Evolutionary conservation across 2,113 vertebrate species (phyloP), one percentile per base, ranked within the genome.

Genomic region (Channa maculata): DNA sequence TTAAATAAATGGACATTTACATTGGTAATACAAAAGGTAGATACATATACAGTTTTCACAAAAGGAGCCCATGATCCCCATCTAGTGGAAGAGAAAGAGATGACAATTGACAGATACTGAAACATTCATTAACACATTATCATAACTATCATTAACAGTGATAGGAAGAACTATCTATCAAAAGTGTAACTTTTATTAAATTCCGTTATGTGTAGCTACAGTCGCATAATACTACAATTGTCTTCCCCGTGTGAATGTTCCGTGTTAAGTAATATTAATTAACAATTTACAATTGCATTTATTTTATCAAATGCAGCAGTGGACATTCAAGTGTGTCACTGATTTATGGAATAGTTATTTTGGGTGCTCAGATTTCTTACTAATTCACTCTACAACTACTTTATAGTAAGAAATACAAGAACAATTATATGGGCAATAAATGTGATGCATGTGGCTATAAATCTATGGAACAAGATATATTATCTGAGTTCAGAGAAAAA

Each of bases 1-100:
- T 15, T 7, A 54, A 45, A 44, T 6, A 67, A 33, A 48, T 50
- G 38, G 1, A n/a, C 6, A 59, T 46, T 24, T 33, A 41, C 12
- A 48, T 10, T 34, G 3, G 38, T 6, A 11, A 37, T 46, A 8
- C 8, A 50, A 52, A 33, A 8, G 54, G 3, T 13, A 39, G 5
- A 8, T 48, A 8, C 24, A 24, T 24, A 24, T 24, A 24, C 24
- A 24, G 24, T 24, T 24, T 41, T 54, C 4, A 44, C 11, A 34
- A 49, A 80, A 49, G 78, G 59, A 59, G 63, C 41, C 1, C 15
- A 36, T 37, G 36, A n/a, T 0, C 11, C 51, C 87, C 90, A 92
- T 84, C 91, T 89, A 73, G 86, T 82, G 87, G 83, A 65, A 5
- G 12, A 54, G 0, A 45, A 12, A 10, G 55, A 36, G 5, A 78